These are phyloP conservation scores for Carcina quercana DNA, from an alignment of 2,888 invertebrate species.

Conservation along the genomic window DNA sequence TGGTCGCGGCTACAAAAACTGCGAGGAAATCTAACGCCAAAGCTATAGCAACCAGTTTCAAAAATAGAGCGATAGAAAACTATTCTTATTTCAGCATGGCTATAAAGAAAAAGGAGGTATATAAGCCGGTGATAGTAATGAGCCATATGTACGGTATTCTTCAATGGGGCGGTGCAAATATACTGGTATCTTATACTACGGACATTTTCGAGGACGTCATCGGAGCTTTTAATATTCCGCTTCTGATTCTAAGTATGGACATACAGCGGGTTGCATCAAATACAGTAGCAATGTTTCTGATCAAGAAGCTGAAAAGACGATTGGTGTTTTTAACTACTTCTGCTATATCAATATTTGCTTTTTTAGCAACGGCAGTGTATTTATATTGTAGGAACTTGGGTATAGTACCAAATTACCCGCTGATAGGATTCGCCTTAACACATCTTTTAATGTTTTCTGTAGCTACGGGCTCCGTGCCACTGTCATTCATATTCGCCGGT, in stretches of 20 bases:
- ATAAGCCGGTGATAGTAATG: slow-evolving; percentile 45
- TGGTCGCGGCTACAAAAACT: slow-evolving; percentile 39
- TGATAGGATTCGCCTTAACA: slow-evolving; percentile 34
- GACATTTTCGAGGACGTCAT: slow-evolving; percentile 35
- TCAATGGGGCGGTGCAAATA: slow-evolving; percentile 41
- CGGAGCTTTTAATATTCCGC: slow-evolving; percentile 29
- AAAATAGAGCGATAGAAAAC: slow-evolving; percentile 24
- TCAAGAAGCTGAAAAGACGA: slow-evolving; percentile 35
- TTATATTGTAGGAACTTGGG: slow-evolving; percentile 29
- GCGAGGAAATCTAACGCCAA: neutral
- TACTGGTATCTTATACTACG: slow-evolving; percentile 35
- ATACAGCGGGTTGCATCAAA: slow-evolving; percentile 37
- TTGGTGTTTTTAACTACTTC: slow-evolving; percentile 36
- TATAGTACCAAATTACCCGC: slow-evolving; percentile 34
- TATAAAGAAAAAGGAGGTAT: slow-evolving; percentile 37
- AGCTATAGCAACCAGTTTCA: slow-evolving; percentile 16
- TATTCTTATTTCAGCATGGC: slow-evolving; percentile 23
- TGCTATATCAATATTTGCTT: slow-evolving; percentile 26
- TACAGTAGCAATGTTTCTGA: slow-evolving; percentile 30
- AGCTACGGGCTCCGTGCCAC: slow-evolving; percentile 72
- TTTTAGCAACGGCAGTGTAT: slow-evolving; percentile 32
- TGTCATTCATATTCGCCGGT: slow-evolving; percentile 80
- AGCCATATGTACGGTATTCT: slow-evolving; percentile 38
- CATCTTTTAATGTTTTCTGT: slow-evolving; percentile 58
- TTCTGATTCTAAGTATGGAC: slow-evolving; percentile 35